Base-by-base conservation (phyloP, 1,140 invertebrate genomes). In the Cydia splendana region DNA sequence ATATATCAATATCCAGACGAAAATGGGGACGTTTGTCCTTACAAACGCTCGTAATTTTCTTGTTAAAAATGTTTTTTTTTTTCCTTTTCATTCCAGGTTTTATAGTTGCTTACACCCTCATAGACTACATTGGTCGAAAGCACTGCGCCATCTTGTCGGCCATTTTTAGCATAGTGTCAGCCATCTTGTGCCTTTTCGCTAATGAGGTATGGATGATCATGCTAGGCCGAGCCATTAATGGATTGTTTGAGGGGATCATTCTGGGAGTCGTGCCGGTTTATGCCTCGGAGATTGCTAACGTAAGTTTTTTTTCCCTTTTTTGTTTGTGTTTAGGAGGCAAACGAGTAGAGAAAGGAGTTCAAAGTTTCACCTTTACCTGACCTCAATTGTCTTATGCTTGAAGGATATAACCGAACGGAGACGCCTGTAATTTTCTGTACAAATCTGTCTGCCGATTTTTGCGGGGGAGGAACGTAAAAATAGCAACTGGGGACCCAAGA, bases 211-310 rank as follows among this genome's bases (percentile, higher is more conserved):
- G 87, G 84, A 81, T 87, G 69, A 2, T 89, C 9, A 65, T 85
- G n/a, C 9, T 86, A 2, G 84, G 75, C 1, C 79, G 84, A 73
- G 75, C 65, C 2, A 12, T 85, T 0, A 75, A 76, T 18, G 78
- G 77, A 0, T 10, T 84, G 0, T 62, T 69, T 0, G 82, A 87
- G 38, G 75, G 74, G 0, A 69, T 84, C 0, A 51, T 81, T 0
- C 78, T 86, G 3, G 75, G 74, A 0, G 76, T 80, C 1, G 83
- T 85, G 7, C 84, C 88, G 15, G 80, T 86, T 30, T 90, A 90
- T 57, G 77, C 84, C 10, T 84, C 88, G 0, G 88, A 90, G 77
- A 84, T 90, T 65, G 85, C 87, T 51, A 82, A 80, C 78, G 88
- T 90, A 76, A 88, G 87, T 2, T 24, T 88, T 15, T 53, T 53